phyloP scores from a whole-genome alignment of 2,888 invertebrate species.

The Drosophila ustulata region DNA sequence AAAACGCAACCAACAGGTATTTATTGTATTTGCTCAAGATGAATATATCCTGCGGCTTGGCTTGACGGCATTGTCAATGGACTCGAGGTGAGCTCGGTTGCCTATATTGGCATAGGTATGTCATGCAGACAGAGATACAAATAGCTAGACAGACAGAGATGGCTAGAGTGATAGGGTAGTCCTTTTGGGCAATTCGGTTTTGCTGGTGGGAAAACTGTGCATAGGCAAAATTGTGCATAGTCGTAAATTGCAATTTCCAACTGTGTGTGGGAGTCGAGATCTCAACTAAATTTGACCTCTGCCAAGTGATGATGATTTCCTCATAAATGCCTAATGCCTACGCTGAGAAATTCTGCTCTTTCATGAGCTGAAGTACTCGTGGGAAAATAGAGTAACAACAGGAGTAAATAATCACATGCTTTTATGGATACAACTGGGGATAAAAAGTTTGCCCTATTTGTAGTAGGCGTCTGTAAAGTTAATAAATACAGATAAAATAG shows the following conservation, averaged over 20 bases:
- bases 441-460: too few relatives aligned
- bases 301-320: conserved; percentile 43
- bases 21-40: conserved; percentile 78
- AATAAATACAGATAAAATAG: too few relatives aligned
- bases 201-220: conserved; percentile 65
- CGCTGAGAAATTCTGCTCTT: background rate
- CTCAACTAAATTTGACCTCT: conserved; percentile 62
- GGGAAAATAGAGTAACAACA: background rate
- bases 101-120: conserved; percentile 1
- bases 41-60: conserved; percentile 79
- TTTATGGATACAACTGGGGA: too few relatives aligned
- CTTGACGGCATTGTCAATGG: conserved; percentile 74
- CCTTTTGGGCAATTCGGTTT: conserved; percentile 25
- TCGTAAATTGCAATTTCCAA: conserved; percentile 60
- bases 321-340: conserved; percentile 8
- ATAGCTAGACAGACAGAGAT: background rate
- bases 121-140: background rate
- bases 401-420: too few relatives aligned
- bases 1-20: conserved; percentile 72
- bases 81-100: conserved; percentile 46
- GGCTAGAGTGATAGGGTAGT: conserved; percentile 18
- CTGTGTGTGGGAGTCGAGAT: conserved; percentile 58
- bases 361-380: background rate
- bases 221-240: conserved; percentile 45
- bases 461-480: too few relatives aligned